A percentile compares a stretch with the other conserved stretches of the same genome.
Evolutionary conservation across 2,797 vertebrate genomes (phyloP).

Genomic region (Lepilemur ruficaudatus): DNA sequence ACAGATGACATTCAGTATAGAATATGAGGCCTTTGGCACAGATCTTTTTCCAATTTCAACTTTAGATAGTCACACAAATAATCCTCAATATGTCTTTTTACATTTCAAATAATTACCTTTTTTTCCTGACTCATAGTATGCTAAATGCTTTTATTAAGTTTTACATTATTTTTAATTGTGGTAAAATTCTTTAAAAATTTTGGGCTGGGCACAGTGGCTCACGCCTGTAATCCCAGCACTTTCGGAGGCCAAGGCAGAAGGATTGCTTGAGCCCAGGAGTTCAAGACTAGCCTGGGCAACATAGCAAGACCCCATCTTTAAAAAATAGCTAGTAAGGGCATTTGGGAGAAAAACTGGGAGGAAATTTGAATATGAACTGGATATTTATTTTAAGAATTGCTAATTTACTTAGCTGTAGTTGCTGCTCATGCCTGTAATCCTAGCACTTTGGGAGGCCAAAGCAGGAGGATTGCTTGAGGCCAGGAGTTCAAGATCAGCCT

Average conservation of each 20-base stretch:
- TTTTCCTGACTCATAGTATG: background rate
- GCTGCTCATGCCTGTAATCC: background rate
- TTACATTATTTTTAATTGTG: slow-evolving; percentile 11
- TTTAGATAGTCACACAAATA: slow-evolving; percentile 2
- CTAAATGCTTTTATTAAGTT: background rate
- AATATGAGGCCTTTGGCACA: background rate
- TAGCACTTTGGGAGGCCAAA: background rate
- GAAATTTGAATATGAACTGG: slow-evolving; percentile 19
- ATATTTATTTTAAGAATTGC: background rate
- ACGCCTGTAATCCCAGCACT: no score
- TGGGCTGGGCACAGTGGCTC: no score
- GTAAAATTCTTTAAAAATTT: background rate
- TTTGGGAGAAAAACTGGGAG: background rate
- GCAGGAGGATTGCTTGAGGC: background rate
- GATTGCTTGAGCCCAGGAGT: no score
- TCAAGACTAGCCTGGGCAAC: no score
- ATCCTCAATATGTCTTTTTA: background rate
- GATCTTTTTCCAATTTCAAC: background rate
- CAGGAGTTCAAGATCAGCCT: background rate
- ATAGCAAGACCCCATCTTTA: background rate
- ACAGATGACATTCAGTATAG: background rate
- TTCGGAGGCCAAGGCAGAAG: no score
- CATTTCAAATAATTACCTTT: slow-evolving; percentile 41
- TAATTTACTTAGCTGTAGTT: background rate
- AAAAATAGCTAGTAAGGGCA: background rate